Evolutionary conservation across 1,140 invertebrate species (phyloP).

Genomic region (Drosophila bocqueti): DNA sequence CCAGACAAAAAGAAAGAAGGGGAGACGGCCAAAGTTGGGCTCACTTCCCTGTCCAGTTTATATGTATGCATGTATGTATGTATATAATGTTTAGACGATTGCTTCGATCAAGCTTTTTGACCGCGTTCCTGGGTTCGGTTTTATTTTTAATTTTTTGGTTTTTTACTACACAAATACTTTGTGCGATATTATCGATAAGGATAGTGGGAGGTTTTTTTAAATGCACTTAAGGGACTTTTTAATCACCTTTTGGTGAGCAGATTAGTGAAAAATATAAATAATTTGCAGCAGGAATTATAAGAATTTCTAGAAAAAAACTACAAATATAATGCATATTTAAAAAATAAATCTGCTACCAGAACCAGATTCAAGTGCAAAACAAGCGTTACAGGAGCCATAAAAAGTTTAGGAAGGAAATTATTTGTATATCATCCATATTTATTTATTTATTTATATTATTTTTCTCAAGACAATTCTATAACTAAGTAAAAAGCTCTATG

Average conservation of each 20-base stretch:
- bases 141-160: conserved; percentile 1
- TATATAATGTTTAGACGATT: conserved; percentile 14
- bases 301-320: too few species aligned
- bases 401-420: background rate
- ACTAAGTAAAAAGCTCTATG: background rate
- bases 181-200: conserved; percentile 30
- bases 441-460: background rate
- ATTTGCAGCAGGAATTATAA: background rate
- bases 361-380: background rate
- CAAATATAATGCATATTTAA: background rate
- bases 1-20: conserved; percentile 40
- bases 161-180: conserved; percentile 29
- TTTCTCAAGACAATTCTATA: background rate
- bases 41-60: conserved; percentile 60
- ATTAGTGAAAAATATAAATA: background rate
- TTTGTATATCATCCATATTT: background rate
- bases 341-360: background rate
- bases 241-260: conserved; percentile 7
- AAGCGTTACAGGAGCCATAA: too few species aligned
- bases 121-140: conserved; percentile 22
- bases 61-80: background rate
- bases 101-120: conserved; percentile 39
- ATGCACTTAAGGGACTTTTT: conserved; percentile 13
- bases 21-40: conserved; percentile 26
- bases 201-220: conserved; percentile 3